These are phyloP conservation scores for Camptogramma bilineatum DNA, from an alignment of 2,888 invertebrate genomes.

Conservation along the genomic window DNA sequence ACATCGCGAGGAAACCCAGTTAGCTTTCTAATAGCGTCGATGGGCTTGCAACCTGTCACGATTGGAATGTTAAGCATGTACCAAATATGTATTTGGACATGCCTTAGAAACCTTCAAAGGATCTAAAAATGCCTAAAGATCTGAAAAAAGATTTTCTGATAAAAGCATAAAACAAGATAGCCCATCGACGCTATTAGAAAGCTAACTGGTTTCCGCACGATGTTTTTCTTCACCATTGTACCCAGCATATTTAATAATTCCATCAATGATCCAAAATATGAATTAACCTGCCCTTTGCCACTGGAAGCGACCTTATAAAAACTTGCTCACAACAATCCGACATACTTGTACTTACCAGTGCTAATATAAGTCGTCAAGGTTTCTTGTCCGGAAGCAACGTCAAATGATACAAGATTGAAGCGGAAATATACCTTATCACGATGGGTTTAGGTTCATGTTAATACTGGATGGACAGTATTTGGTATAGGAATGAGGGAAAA, in stretches of 20 bases:
- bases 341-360: slow-evolving; percentile 12
- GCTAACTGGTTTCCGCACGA: no score
- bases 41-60: no score
- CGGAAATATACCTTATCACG: neutral
- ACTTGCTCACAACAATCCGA: slow-evolving; percentile 47
- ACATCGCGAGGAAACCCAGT: no score
- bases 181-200: no score
- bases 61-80: no score
- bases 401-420: neutral
- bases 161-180: no score
- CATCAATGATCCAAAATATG: slow-evolving; percentile 14
- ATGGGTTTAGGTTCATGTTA: neutral
- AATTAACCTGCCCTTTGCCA: slow-evolving; percentile 23
- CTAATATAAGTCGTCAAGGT: slow-evolving; percentile 55
- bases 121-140: no score
- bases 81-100: no score
- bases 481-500: neutral
- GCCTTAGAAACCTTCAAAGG: no score
- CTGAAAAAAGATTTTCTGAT: no score
- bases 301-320: slow-evolving; percentile 38
- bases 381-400: slow-evolving; percentile 45
- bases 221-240: neutral
- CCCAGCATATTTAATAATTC: neutral
- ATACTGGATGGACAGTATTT: neutral
- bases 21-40: no score